Evolutionary conservation across 2,113 vertebrate genomes (phyloP), one percentile per base, ranked within the genome.

Genomic region (Anseranas semipalmata): DNA sequence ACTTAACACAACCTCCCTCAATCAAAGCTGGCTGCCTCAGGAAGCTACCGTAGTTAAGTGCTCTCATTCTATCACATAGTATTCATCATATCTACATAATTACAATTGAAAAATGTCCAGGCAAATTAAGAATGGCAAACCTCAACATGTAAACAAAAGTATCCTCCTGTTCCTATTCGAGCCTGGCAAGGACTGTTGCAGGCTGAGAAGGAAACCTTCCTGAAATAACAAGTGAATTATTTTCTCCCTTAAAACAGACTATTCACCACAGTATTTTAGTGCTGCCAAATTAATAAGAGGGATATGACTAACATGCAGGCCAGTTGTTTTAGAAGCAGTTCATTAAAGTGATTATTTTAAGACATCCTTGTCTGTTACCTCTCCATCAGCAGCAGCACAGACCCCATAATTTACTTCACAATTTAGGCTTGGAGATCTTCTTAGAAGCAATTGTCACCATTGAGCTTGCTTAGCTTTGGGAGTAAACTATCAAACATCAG

Each of bases 1-100:
- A 62, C 21, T 50, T 66, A 39, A 41, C 35, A 4, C 1, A 2
- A 17, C 73, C 82, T 87, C 35, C 66, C 53, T 87, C 87, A 24
- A 22, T 85, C 67, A 85, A 58, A 5, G 0, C 85, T 53, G 48
- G 62, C 65, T 76, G 71, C 85, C 53, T 73, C 39, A 3, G 74
- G 94, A 95, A 37, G 52, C 52, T 45, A 10, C 68, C 43, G 15
- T 28, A 53, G 58, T 39, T 68, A 75, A 53, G 21, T 50, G 59
- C 19, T 94, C 93, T 84, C 90, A 95, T 97, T 95, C 95, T 73
- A 97, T 96, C 95, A 90, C 75, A 93, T 79, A 43, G 59, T n/a
- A 88, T 96, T 95, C 41, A 17, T 96, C 90, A 35, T 62, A 70
- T 32, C 72, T 58, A 27, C 78, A 12, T 94, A 96, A 96, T 86